A percentile compares a stretch with the other conserved stretches of the same genome.
phyloP scores from a whole-genome alignment of 2,888 invertebrate species.

The Tridacna gigas region DNA sequence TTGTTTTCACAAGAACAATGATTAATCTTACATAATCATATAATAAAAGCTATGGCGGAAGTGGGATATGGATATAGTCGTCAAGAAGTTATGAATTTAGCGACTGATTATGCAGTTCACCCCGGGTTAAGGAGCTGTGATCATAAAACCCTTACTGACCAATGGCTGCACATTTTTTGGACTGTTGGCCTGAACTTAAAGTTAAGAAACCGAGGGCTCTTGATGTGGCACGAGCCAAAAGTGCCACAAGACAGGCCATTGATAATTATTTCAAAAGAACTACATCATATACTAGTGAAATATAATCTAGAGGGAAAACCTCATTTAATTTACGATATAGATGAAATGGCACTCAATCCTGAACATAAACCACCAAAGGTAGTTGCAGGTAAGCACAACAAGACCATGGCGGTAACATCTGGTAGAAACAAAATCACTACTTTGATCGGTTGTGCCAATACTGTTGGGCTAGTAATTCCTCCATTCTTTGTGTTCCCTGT shows the following conservation, averaged over 20 bases:
- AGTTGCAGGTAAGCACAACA: conserved; percentile 24
- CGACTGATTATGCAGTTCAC: too few relatives aligned
- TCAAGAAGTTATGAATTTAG: neutral
- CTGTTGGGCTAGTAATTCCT: conserved; percentile 30
- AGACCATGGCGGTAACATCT: conserved; percentile 38
- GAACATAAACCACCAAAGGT: conserved; percentile 46
- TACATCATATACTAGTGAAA: too few relatives aligned
- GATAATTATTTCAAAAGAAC: conserved; percentile 22
- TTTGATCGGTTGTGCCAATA: conserved; percentile 36
- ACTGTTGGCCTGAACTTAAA: neutral
- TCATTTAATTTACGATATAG: conserved; percentile 40
- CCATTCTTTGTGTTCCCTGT: conserved; percentile 44
- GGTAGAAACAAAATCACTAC: conserved; percentile 35
- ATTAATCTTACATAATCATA: neutral
- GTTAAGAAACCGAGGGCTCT: neutral
- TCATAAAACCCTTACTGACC: neutral
- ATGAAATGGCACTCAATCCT: conserved; percentile 39
- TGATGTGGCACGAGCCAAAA: conserved; percentile 24
- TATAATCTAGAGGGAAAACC: conserved; percentile 47
- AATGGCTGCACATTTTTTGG: neutral
- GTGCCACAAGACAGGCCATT: conserved; percentile 31
- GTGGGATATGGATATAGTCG: conserved; percentile 1
- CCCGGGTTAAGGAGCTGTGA: neutral
- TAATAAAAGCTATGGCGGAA: neutral
- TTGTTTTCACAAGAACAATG: neutral